Conservation (phyloP, 2,113 vertebrate genomes). For the Phainopepla nitens region DNA sequence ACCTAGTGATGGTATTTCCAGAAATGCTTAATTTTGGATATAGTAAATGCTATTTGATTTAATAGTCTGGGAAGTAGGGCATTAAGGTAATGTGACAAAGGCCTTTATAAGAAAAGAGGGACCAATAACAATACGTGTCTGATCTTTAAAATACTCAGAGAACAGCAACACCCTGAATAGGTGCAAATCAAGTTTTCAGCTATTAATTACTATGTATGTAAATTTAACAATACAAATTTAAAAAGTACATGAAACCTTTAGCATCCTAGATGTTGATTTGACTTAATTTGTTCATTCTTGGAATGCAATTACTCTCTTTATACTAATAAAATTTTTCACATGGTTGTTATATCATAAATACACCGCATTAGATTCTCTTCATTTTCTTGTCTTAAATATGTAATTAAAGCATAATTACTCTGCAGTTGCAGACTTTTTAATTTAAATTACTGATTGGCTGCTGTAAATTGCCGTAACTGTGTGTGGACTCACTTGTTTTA, state of each 20-base stretch:
- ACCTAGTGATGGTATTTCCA: neutral
- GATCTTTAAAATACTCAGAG: neutral
- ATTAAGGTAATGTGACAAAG: neutral
- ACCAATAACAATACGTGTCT: neutral
- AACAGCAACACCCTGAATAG: neutral
- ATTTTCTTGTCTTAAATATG: constrained; percentile 49
- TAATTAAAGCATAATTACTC: constrained; percentile 64
- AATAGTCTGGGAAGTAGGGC: neutral
- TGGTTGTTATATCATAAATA: constrained; percentile 53
- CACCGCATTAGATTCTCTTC: constrained; percentile 42
- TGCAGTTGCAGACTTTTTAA: constrained; percentile 49
- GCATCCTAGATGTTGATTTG: constrained; percentile 19
- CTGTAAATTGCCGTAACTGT: constrained; percentile 25
- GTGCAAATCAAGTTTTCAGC: constrained; percentile 18
- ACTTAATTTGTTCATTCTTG: constrained; percentile 45
- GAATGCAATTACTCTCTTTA: constrained; percentile 24
- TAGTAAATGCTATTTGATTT: neutral
- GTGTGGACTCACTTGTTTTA: neutral
- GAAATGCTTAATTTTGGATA: constrained; percentile 22
- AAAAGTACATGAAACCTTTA: neutral
- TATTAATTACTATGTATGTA: constrained; percentile 31
- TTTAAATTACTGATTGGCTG: constrained; percentile 57
- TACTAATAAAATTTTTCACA: constrained; percentile 50
- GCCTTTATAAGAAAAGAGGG: neutral
- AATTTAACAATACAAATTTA: constrained; percentile 11